Conservation (phyloP, 2,888 invertebrate genomes). For the Mechanitis mazaeus region DNA sequence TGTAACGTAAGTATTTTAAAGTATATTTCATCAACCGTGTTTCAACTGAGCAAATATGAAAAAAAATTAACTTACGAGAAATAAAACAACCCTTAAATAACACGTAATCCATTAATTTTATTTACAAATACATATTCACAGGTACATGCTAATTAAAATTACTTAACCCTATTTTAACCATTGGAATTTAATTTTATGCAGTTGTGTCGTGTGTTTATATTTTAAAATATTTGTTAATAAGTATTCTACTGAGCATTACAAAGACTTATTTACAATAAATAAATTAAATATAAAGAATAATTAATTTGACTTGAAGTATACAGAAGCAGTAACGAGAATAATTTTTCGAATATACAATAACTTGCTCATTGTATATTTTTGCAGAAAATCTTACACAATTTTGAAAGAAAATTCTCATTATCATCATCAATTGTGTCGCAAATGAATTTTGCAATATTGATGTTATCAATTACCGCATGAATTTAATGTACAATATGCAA, state of each 20-base stretch:
- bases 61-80: conserved; percentile 15
- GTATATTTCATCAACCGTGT: no score
- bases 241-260: background rate
- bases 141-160: conserved; percentile 17
- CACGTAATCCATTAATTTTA: conserved; percentile 68
- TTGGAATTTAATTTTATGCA: conserved; percentile 21
- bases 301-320: no score
- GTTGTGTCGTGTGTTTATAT: conserved; percentile 15
- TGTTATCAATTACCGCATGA: conserved; percentile 18
- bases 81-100: conserved; percentile 44
- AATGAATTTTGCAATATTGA: conserved; percentile 25
- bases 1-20: no score
- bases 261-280: conserved; percentile 2
- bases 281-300: no score
- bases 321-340: no score
- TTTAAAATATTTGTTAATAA: background rate
- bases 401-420: no score
- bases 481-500: conserved; percentile 14
- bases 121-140: conserved; percentile 55
- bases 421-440: conserved; percentile 6
- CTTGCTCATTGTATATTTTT: no score
- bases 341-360: no score
- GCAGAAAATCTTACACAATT: no score
- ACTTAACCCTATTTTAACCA: conserved; percentile 11
- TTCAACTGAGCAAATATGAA: background rate